Evolutionary conservation across 2,888 invertebrate species (phyloP), one percentile per base, ranked within the genome.

Genomic region (Tethea ocularis): DNA sequence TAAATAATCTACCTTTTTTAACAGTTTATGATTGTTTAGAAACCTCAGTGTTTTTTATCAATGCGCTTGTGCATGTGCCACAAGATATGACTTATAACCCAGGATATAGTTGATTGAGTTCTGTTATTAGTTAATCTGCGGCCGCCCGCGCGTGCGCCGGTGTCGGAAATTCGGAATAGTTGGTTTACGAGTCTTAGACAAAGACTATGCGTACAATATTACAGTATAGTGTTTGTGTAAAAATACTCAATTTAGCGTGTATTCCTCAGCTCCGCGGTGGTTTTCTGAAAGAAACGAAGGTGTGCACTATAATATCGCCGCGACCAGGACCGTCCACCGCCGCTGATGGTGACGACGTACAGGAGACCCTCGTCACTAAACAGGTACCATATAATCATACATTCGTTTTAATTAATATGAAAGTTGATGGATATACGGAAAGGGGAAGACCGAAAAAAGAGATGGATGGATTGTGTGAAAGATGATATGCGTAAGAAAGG

Each of bases 241-340:
- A n/a, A n/a, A 26, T 6, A 26, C 26, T 26, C 6, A 26, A 26
- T 26, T 7, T 26, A 6, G n/a, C 7, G 1, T 26, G 5, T 26
- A 26, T n/a, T 68, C 70, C 63, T n/a, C 79, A 95, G 96, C 94
- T 97, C 58, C 96, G 97, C 61, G 98, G 97, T 29, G 97, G 97
- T 72, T 98, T 97, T 85, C 93, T 98, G 64, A 95, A 95, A 80
- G 95, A 96, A 84, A 95, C 95, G 61, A 94, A 94, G 67, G 95
- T 94, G 62, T 93, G 95, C 68, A 94, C 95, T 54, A 94, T 95
- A 62, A 91, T 94, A 61, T 93, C 94, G 26, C 83, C 92, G 55
- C 80, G 93, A 2, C 83, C 90, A 11, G 88, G 92, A 0, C 83
- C 89, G 7, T 90, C 91, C 55, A 80, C 81, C 11, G 84, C 84